Conservation (phyloP, 2,888 invertebrate species). For the Drosophila anceps region DNA sequence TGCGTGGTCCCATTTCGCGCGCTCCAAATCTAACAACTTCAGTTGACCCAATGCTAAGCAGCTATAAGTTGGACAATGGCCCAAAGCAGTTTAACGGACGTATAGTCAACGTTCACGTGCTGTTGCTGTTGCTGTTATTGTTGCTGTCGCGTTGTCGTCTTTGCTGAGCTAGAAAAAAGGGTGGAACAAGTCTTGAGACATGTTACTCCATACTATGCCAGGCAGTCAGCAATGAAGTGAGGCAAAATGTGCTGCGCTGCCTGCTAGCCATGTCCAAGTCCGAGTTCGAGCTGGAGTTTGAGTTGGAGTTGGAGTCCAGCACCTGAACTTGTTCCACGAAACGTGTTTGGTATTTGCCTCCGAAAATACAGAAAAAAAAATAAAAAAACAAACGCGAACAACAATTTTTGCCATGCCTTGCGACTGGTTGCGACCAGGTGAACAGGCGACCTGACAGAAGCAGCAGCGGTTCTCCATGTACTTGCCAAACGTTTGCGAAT, state of each 20-base stretch:
- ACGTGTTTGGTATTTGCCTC: constrained; percentile 74
- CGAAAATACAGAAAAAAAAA: constrained; percentile 48
- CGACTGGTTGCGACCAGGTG: constrained; percentile 68
- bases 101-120: constrained; percentile 45
- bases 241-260: constrained; percentile 42
- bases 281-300: constrained; percentile 25
- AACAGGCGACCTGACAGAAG: constrained; percentile 56
- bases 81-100: constrained; percentile 73
- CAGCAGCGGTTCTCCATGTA: constrained; percentile 55
- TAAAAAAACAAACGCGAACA: constrained; percentile 34
- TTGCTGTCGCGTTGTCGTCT: constrained; percentile 44
- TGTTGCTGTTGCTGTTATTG: constrained; percentile 20
- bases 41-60: constrained; percentile 75
- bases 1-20: constrained; percentile 74
- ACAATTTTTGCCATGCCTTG: constrained; percentile 38
- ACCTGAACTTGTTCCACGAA: constrained; percentile 77
- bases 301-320: constrained; percentile 42
- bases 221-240: constrained; percentile 35
- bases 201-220: constrained; percentile 69
- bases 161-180: constrained; percentile 60
- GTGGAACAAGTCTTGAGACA: constrained; percentile 77
- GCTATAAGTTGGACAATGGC: constrained; percentile 74
- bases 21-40: constrained; percentile 59
- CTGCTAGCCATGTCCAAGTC: constrained; percentile 48
- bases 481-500: constrained; percentile 61